Conservation (phyloP, 2,888 invertebrate genomes). For the Allygus modestus region DNA sequence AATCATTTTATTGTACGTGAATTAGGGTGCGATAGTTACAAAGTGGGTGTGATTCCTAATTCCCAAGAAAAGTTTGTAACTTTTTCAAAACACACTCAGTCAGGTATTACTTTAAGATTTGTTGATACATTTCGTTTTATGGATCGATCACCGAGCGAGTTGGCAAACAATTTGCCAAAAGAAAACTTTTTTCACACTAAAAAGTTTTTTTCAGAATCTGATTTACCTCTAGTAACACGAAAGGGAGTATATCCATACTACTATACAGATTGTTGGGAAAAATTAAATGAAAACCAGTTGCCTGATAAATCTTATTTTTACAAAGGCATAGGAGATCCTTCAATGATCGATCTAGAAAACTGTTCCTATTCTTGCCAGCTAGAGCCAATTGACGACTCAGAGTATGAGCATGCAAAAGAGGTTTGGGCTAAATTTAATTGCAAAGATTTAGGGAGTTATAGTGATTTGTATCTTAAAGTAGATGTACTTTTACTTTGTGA, state of each 20-base stretch:
- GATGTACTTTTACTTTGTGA: slow-evolving; percentile 59
- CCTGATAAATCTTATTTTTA: slow-evolving; percentile 70
- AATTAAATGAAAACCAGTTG: slow-evolving; percentile 65
- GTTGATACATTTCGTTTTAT: slow-evolving; percentile 9
- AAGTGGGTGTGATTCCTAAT: slow-evolving; percentile 39
- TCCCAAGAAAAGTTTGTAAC: slow-evolving; percentile 46
- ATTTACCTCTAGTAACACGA: slow-evolving; percentile 40
- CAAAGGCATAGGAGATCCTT: slow-evolving; percentile 67
- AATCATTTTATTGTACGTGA: slow-evolving; percentile 38
- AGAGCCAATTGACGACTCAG: slow-evolving; percentile 51
- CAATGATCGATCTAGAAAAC: slow-evolving; percentile 65
- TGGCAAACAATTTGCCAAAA: neutral
- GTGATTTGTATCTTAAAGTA: slow-evolving; percentile 61
- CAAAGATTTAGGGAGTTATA: slow-evolving; percentile 72
- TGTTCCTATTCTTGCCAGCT: neutral
- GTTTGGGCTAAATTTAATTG: slow-evolving; percentile 72
- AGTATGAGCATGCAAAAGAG: slow-evolving; percentile 72
- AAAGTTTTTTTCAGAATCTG: neutral
- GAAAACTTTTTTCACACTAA: neutral
- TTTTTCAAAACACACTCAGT: slow-evolving; percentile 30
- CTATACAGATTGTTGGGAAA: slow-evolving; percentile 61
- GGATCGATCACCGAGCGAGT: neutral
- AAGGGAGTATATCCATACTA: slow-evolving; percentile 65
- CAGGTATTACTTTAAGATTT: neutral
- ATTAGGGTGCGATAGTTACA: slow-evolving; percentile 37